These are phyloP conservation scores for Oophaga pumilio DNA, from an alignment of 2,113 vertebrate species.

Conservation along the genomic window DNA sequence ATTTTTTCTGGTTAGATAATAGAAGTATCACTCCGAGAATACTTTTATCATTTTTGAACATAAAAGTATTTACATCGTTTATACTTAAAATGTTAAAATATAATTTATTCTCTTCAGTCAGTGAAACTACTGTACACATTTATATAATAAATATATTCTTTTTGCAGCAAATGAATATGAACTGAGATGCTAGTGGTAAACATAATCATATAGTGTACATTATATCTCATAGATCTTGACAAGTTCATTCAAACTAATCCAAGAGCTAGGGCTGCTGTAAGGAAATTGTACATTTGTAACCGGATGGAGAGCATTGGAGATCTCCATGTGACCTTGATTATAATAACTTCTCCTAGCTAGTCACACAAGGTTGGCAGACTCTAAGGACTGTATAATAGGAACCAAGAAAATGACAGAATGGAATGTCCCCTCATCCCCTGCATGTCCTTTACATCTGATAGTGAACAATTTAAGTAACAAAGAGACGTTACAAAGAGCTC, in stretches of 20 bases:
- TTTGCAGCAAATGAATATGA: neutral
- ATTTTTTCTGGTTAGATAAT: too few species aligned
- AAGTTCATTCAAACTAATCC: conserved; percentile 46
- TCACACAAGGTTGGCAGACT: conserved; percentile 33
- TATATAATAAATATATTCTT: neutral
- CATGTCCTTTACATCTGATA: conserved; percentile 53
- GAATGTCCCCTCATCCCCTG: conserved; percentile 39
- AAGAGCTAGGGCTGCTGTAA: neutral
- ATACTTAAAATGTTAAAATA: neutral
- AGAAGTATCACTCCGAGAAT: too few species aligned
- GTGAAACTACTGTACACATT: neutral
- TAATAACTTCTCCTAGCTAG: conserved; percentile 22
- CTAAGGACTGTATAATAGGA: conserved; percentile 36
- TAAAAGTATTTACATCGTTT: neutral
- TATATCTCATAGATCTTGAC: conserved; percentile 37
- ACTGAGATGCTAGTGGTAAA: neutral
- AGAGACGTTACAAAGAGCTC: conserved; percentile 41
- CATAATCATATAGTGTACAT: conserved; percentile 23
- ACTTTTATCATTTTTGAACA: too few species aligned
- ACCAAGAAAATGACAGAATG: conserved; percentile 33
- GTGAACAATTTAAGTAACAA: conserved; percentile 43
- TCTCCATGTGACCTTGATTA: conserved; percentile 55
- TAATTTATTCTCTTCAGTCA: neutral
- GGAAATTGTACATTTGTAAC: neutral
- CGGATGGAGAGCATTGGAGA: neutral